Conservation (phyloP, 2,888 invertebrate genomes). For the Thecocarcelia acutangulata region DNA sequence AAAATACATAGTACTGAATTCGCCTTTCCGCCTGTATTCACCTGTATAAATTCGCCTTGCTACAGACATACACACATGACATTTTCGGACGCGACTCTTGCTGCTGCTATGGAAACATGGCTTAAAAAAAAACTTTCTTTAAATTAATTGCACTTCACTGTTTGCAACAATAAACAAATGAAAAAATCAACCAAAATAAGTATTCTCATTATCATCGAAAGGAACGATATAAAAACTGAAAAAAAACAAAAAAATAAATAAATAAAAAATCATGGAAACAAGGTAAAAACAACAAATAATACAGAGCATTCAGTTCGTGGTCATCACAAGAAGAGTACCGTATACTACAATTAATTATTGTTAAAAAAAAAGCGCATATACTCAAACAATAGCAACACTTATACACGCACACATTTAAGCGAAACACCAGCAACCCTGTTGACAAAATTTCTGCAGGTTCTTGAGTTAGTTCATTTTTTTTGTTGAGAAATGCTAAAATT, state of each 20-base stretch:
- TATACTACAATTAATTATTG: conserved; percentile 28
- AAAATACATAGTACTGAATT: too few relatives aligned
- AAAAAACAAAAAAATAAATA: conserved; percentile 50
- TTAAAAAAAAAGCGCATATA: conserved; percentile 1
- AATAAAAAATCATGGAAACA: conserved; percentile 46
- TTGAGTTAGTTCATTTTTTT: too few relatives aligned
- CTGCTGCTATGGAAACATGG: too few relatives aligned
- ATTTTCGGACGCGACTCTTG: too few relatives aligned
- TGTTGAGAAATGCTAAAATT: too few relatives aligned
- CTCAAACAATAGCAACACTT: not conserved
- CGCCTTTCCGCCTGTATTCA: too few relatives aligned
- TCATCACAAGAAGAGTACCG: conserved; percentile 42
- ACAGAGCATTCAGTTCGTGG: conserved; percentile 32
- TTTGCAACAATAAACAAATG: conserved; percentile 13
- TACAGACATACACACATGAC: too few relatives aligned
- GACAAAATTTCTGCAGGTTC: not conserved
- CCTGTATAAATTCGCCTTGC: too few relatives aligned
- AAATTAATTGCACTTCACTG: too few relatives aligned
- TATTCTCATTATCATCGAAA: conserved; percentile 48
- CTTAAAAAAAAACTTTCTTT: too few relatives aligned
- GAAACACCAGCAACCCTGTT: conserved; percentile 12
- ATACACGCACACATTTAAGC: not conserved
- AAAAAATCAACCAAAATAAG: conserved; percentile 28
- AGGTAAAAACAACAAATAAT: too few relatives aligned
- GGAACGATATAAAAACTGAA: conserved; percentile 39